These are phyloP conservation scores for Oreochromis mossambicus DNA, from an alignment of 2,797 vertebrate species.

Conservation along the genomic window DNA sequence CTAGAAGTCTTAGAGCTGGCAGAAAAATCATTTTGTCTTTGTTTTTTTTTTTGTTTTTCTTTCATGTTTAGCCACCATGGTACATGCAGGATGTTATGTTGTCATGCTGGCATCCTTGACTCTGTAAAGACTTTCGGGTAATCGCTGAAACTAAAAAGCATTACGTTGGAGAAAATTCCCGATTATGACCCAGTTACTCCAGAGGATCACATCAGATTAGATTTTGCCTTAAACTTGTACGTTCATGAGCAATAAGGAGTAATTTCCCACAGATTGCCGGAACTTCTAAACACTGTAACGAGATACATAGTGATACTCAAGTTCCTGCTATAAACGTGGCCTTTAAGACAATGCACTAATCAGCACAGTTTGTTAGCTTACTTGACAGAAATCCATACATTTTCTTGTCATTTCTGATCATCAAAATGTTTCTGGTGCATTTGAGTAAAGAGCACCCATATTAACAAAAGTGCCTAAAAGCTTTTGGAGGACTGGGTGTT, in stretches of 20 bases:
- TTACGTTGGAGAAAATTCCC: neutral
- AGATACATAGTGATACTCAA: neutral
- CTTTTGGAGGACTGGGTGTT: neutral
- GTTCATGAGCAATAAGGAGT: neutral
- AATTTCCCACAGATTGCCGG: neutral
- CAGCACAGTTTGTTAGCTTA: neutral
- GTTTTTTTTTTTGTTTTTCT: neutral
- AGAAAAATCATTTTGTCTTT: neutral
- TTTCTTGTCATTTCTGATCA: neutral
- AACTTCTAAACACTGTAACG: neutral
- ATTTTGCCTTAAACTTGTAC: neutral
- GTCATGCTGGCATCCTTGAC: neutral
- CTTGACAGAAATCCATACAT: neutral
- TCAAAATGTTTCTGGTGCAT: neutral
- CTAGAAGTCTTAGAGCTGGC: slow-evolving; percentile 17
- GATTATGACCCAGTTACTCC: neutral
- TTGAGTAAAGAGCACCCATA: neutral
- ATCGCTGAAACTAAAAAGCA: neutral
- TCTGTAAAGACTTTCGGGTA: neutral
- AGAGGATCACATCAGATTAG: neutral
- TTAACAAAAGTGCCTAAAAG: neutral
- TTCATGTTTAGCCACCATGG: neutral
- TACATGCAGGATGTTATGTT: neutral
- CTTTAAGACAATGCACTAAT: neutral
- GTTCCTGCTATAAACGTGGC: neutral